Conservation (phyloP, 2,888 invertebrate genomes). For the Meiosimyza platycephala region DNA sequence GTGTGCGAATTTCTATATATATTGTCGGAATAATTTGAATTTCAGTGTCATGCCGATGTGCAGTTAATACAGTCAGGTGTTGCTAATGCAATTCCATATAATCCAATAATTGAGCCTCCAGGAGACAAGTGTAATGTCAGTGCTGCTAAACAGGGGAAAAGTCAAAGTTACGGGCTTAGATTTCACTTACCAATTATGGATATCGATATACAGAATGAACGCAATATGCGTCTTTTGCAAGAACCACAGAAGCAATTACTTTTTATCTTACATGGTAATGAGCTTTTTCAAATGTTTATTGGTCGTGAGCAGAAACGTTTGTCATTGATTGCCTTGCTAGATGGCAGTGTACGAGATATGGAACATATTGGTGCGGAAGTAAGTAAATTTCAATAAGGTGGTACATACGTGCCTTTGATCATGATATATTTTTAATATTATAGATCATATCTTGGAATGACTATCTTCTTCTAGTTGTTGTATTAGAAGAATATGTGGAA, state of each 20-base stretch:
- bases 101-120: conserved; percentile 4
- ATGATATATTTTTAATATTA: neutral
- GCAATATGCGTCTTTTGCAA: conserved; percentile 52
- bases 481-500: conserved; percentile 55
- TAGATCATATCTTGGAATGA: conserved; percentile 57
- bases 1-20: too few species aligned
- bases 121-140: conserved; percentile 24
- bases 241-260: conserved; percentile 53
- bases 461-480: conserved; percentile 55
- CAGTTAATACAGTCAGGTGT: conserved; percentile 6
- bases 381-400: neutral
- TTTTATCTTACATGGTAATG: conserved; percentile 58
- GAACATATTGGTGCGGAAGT: conserved; percentile 52
- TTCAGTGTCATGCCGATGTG: conserved; percentile 9
- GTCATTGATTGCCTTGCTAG: conserved; percentile 53
- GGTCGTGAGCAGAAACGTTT: conserved; percentile 52
- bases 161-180: conserved; percentile 47
- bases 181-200: conserved; percentile 61
- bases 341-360: conserved; percentile 49
- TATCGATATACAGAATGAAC: conserved; percentile 54
- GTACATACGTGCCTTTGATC: neutral
- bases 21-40: neutral
- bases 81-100: conserved; percentile 19
- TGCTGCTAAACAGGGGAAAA: neutral
- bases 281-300: conserved; percentile 56